Evolutionary conservation across 2,888 invertebrate species (phyloP).

Genomic region (Epiblema foenella): DNA sequence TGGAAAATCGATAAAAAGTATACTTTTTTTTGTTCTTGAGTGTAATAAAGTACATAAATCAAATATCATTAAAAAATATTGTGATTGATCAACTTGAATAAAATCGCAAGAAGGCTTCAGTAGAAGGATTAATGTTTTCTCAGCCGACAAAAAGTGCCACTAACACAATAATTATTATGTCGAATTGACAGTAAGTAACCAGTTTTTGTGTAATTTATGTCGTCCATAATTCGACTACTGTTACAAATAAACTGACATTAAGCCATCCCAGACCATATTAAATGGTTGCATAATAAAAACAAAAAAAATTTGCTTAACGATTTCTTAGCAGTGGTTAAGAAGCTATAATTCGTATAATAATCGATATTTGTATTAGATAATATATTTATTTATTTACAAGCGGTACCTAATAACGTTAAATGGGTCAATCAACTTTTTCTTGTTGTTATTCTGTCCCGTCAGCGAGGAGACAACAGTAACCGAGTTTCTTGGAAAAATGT

Average conservation of each 20-base stretch:
- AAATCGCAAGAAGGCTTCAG: not conserved
- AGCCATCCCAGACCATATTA: slow-evolving; percentile 47
- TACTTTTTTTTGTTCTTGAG: too few relatives aligned
- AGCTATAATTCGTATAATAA: slow-evolving; percentile 24
- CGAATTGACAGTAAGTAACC: slow-evolving; percentile 14
- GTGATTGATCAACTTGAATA: not conserved
- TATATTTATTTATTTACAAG: too few relatives aligned
- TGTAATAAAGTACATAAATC: not conserved
- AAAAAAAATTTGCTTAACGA: slow-evolving; percentile 35
- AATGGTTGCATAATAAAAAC: slow-evolving; percentile 45
- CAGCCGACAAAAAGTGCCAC: not conserved
- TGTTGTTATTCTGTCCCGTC: too few relatives aligned
- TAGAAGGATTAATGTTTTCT: slow-evolving; percentile 4
- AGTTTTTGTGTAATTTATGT: slow-evolving; percentile 41
- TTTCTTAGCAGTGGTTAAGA: slow-evolving; percentile 46
- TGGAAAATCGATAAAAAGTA: too few relatives aligned
- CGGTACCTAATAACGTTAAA: too few relatives aligned
- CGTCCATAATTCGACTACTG: slow-evolving; percentile 57
- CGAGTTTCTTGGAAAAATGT: too few relatives aligned
- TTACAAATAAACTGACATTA: slow-evolving; percentile 60
- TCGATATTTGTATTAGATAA: slow-evolving; percentile 8
- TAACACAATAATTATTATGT: slow-evolving; percentile 17
- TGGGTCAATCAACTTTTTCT: too few relatives aligned
- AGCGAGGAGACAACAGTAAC: too few relatives aligned
- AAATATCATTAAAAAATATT: not conserved